Evolutionary conservation across 2,113 vertebrate genomes (phyloP).

Genomic region (Archilochus colubris): DNA sequence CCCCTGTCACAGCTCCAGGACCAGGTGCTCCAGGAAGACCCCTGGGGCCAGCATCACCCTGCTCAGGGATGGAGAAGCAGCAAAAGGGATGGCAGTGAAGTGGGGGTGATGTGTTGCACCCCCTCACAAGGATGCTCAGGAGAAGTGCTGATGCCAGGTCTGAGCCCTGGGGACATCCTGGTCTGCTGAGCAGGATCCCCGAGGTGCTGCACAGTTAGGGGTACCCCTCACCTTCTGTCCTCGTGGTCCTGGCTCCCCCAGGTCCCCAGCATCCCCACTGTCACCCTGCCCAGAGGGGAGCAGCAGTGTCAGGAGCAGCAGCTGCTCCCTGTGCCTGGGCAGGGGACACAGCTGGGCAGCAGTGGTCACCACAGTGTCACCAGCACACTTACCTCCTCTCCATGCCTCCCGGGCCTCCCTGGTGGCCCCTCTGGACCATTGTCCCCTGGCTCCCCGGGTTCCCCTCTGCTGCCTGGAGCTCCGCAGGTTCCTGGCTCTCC

Average conservation of each 20-base stretch:
- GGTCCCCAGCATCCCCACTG: conserved; percentile 67
- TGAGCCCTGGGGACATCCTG: background rate
- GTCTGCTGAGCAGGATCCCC: background rate
- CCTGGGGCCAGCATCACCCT: conserved; percentile 80
- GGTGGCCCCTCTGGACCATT: conserved; percentile 71
- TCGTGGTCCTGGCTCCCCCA: conserved; percentile 74
- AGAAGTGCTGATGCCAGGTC: background rate
- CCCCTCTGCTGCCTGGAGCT: conserved; percentile 69
- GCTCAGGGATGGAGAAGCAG: background rate
- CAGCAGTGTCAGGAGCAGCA: no score
- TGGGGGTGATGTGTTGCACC: rapidly evolving
- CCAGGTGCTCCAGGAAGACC: conserved; percentile 81
- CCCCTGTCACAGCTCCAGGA: conserved; percentile 73
- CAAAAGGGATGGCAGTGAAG: background rate
- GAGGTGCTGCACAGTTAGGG: background rate
- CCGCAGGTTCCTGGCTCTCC: conserved; percentile 79
- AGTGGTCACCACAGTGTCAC: rapidly evolving
- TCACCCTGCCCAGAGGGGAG: conserved; percentile 49
- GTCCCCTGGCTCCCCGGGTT: conserved; percentile 75
- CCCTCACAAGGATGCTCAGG: background rate
- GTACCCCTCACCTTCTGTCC: conserved; percentile 79
- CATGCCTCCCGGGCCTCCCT: conserved; percentile 73
- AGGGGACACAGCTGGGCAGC: rapidly evolving
- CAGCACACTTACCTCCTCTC: conserved; percentile 76
- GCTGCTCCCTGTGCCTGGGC: background rate